These are phyloP conservation scores for Vultur gryphus DNA, from an alignment of 2,797 vertebrate species.

Conservation along the genomic window DNA sequence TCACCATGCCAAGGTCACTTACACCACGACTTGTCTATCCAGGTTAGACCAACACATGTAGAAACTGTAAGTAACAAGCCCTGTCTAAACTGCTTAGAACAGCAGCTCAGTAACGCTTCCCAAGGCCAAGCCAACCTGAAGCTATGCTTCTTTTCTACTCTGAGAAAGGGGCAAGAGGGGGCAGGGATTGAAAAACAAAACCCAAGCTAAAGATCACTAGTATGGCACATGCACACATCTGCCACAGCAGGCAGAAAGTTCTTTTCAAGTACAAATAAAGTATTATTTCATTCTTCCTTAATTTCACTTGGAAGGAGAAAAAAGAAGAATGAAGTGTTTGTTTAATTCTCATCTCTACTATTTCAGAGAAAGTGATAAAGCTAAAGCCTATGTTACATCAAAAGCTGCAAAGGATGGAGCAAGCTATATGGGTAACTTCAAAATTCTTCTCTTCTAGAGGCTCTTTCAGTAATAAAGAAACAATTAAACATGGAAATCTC, in stretches of 20 bases:
- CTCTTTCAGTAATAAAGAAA: not conserved
- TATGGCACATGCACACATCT: not conserved
- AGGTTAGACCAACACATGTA: not conserved
- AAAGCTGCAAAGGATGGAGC: not conserved
- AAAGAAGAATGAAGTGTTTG: not conserved
- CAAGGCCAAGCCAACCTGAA: not conserved
- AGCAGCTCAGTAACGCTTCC: not conserved
- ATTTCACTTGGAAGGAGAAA: not conserved
- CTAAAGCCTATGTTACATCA: not conserved
- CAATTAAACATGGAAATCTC: not conserved
- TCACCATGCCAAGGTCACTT: slow-evolving; percentile 14
- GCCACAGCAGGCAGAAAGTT: not conserved
- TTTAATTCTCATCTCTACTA: not conserved
- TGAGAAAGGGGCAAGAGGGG: not conserved
- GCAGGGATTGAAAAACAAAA: not conserved
- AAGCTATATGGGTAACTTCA: not conserved
- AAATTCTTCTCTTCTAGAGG: not conserved
- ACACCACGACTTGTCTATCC: not conserved
- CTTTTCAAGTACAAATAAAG: not conserved
- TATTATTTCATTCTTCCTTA: not conserved
- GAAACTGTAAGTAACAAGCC: not conserved
- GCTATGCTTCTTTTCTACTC: not conserved
- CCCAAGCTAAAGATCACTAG: not conserved
- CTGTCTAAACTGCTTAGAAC: not conserved
- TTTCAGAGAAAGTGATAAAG: not conserved